Evolutionary conservation across 2,888 invertebrate genomes (phyloP).

Genomic region (Heteropelma amictum): DNA sequence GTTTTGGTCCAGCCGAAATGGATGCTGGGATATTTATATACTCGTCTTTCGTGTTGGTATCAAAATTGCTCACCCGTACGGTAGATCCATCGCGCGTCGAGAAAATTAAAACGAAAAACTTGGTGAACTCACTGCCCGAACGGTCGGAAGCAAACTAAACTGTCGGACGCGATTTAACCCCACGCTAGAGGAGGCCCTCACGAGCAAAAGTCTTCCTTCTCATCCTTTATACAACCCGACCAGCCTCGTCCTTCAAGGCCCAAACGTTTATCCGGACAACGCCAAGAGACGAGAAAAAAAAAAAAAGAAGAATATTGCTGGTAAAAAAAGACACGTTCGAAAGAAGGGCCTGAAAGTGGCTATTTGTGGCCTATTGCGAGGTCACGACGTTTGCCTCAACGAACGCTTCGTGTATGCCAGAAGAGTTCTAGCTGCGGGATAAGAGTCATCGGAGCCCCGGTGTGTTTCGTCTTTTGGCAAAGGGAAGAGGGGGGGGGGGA

Average conservation of each 20-base stretch:
- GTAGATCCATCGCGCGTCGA: too few species aligned
- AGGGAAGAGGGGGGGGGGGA: constrained; percentile 4
- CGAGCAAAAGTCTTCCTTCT: constrained; percentile 11
- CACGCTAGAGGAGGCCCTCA: constrained; percentile 51
- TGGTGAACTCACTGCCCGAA: constrained; percentile 49
- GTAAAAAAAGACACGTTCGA: constrained; percentile 56
- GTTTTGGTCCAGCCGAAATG: too few species aligned
- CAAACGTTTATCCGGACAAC: constrained; percentile 43
- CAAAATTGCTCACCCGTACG: too few species aligned
- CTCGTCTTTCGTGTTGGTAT: too few species aligned
- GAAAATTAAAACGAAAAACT: not conserved
- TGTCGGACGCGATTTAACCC: constrained; percentile 67
- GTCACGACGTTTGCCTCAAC: constrained; percentile 61
- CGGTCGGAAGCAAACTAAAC: constrained; percentile 70
- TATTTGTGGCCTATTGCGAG: constrained; percentile 66
- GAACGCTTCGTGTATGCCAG: constrained; percentile 49
- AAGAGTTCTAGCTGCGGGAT: constrained; percentile 50
- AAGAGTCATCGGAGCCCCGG: constrained; percentile 52
- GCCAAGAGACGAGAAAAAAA: constrained; percentile 54
- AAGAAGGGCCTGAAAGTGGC: constrained; percentile 65
- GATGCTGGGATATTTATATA: too few species aligned
- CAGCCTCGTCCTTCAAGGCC: constrained; percentile 66
- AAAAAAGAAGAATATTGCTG: constrained; percentile 64
- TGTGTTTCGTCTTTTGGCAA: constrained; percentile 46
- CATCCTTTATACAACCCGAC: constrained; percentile 63